These are phyloP conservation scores for Perognathus longimembris DNA, from an alignment of 2,113 vertebrate species.

Conservation along the genomic window DNA sequence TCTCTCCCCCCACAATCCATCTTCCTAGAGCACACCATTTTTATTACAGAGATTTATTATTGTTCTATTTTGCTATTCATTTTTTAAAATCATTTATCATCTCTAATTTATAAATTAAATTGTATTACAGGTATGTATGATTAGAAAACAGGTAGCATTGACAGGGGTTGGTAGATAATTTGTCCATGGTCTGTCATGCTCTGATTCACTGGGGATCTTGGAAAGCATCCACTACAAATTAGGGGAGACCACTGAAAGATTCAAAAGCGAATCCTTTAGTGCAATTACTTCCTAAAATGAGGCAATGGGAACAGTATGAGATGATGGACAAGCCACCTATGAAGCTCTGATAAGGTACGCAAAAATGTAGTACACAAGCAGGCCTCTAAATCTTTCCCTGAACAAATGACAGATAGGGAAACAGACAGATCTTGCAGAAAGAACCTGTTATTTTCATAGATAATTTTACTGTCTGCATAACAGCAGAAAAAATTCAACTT, in stretches of 20 bases:
- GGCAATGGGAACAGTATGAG: too few relatives aligned
- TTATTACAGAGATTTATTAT: neutral
- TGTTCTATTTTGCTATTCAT: neutral
- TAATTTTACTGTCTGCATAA: neutral
- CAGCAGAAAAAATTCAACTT: neutral
- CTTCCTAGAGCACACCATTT: neutral
- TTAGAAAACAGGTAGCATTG: neutral
- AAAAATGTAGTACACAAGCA: neutral
- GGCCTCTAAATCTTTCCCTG: neutral
- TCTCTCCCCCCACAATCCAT: neutral
- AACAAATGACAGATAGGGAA: neutral
- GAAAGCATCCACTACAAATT: neutral
- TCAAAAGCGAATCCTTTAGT: fast-evolving
- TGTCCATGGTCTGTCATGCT: neutral
- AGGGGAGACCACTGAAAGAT: neutral
- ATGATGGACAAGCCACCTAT: neutral
- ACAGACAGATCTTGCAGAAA: neutral
- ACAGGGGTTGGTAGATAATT: neutral
- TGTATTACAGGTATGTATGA: neutral
- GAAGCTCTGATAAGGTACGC: neutral
- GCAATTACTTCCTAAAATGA: neutral
- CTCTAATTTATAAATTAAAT: neutral
- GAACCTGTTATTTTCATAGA: neutral
- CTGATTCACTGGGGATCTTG: neutral
- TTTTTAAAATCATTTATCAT: neutral